Evolutionary conservation across 2,113 vertebrate genomes (phyloP).

Genomic region (Chinchilla lanigera): DNA sequence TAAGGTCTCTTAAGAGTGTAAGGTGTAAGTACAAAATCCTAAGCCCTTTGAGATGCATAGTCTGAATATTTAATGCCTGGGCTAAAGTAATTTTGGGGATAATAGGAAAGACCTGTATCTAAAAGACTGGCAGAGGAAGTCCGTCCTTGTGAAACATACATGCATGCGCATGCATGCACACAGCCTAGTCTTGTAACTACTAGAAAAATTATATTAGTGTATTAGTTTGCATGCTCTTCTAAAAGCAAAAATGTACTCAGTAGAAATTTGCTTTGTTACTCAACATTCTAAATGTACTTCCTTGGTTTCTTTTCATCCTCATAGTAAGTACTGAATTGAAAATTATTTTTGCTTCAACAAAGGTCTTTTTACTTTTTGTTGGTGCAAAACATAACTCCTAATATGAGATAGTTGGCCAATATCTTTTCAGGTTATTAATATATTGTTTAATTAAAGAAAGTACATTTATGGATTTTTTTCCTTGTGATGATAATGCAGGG

Average conservation of each 20-base stretch:
- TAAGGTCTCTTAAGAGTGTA: conserved; percentile 40
- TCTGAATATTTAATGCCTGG: conserved; percentile 54
- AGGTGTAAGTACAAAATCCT: background rate
- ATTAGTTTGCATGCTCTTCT: conserved; percentile 33
- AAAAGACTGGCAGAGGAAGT: conserved; percentile 56
- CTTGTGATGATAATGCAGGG: conserved; percentile 86
- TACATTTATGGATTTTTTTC: conserved; percentile 50
- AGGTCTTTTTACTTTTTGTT: conserved; percentile 34
- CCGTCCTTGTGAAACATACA: conserved; percentile 12
- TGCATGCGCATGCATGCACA: background rate
- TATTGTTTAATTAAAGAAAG: conserved; percentile 38
- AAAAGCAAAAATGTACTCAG: conserved; percentile 6
- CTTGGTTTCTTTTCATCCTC: conserved; percentile 23
- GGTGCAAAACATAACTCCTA: background rate
- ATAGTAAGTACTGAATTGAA: conserved; percentile 48
- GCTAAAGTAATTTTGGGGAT: background rate
- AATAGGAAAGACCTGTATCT: background rate
- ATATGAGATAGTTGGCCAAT: conserved; percentile 28
- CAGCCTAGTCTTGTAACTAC: conserved; percentile 25
- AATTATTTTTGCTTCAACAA: background rate
- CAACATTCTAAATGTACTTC: background rate
- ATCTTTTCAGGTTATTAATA: conserved; percentile 56
- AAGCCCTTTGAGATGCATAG: background rate
- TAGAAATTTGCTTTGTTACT: conserved; percentile 35
- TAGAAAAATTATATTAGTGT: conserved; percentile 18